Conservation (phyloP, 2,888 invertebrate species). For the Zygothrica quintamaculata region DNA sequence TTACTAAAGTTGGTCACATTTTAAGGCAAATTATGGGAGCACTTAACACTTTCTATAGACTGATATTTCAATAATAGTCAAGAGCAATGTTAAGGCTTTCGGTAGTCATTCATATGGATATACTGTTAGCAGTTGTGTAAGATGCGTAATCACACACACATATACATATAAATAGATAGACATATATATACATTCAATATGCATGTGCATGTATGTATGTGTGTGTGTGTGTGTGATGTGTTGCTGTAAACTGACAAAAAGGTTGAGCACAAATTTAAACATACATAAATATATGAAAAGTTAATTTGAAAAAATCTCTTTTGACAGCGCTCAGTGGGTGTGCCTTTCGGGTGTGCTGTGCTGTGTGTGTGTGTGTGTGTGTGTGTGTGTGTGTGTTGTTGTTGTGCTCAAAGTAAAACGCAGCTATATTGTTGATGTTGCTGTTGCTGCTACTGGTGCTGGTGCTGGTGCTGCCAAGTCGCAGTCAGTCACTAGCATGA, state of each 20-base stretch:
- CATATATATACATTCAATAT: constrained; percentile 2
- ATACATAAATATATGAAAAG: constrained; percentile 78
- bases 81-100: too few relatives aligned
- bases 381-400: constrained; percentile 12
- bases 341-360: too few relatives aligned
- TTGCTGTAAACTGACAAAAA: constrained; percentile 53
- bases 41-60: too few relatives aligned
- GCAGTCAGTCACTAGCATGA: constrained; percentile 73
- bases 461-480: constrained; percentile 56
- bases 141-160: constrained; percentile 1
- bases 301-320: constrained; percentile 80
- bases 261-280: constrained; percentile 61
- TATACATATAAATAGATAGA: background rate
- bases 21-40: too few relatives aligned
- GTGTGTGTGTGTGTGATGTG: constrained; percentile 26
- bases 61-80: too few relatives aligned
- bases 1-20: too few relatives aligned
- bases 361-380: constrained; percentile 6
- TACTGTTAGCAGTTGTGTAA: too few relatives aligned
- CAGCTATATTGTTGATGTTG: constrained; percentile 28
- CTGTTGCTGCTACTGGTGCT: constrained; percentile 30
- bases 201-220: constrained; percentile 11
- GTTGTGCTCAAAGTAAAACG: constrained; percentile 18
- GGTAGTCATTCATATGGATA: too few relatives aligned
- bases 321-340: constrained; percentile 61